These are phyloP conservation scores for Phalanger gymnotis DNA, from an alignment of 2,797 vertebrate species.

Conservation along the genomic window DNA sequence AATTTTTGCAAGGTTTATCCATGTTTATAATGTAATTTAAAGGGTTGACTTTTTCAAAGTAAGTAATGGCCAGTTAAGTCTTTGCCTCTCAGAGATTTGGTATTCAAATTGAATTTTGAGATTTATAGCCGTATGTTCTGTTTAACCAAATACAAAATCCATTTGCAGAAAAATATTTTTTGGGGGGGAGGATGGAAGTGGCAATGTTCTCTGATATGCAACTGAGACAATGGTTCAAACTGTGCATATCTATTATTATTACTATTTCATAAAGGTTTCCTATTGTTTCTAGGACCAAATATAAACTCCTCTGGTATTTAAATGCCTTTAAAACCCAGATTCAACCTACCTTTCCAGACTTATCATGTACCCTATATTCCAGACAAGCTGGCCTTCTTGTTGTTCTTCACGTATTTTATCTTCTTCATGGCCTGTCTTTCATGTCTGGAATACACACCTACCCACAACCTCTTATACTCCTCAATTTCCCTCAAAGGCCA, in stretches of 20 bases:
- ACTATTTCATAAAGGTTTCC: neutral
- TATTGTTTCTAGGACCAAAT: neutral
- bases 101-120: neutral
- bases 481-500: neutral
- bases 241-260: neutral
- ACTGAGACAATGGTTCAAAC: neutral
- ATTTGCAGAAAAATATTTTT: neutral
- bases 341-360: neutral
- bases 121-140: neutral
- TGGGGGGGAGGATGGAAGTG: neutral
- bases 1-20: neutral
- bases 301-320: neutral
- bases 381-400: neutral
- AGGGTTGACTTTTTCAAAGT: neutral
- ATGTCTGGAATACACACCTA: neutral
- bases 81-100: neutral
- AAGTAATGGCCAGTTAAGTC: neutral
- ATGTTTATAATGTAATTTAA: neutral
- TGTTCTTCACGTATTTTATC: neutral
- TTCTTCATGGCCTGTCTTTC: neutral
- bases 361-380: neutral
- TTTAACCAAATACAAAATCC: neutral
- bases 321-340: neutral
- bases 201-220: neutral
- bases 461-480: neutral